phyloP scores from a whole-genome alignment of 2,113 vertebrate species.

The Sitta europaea region DNA sequence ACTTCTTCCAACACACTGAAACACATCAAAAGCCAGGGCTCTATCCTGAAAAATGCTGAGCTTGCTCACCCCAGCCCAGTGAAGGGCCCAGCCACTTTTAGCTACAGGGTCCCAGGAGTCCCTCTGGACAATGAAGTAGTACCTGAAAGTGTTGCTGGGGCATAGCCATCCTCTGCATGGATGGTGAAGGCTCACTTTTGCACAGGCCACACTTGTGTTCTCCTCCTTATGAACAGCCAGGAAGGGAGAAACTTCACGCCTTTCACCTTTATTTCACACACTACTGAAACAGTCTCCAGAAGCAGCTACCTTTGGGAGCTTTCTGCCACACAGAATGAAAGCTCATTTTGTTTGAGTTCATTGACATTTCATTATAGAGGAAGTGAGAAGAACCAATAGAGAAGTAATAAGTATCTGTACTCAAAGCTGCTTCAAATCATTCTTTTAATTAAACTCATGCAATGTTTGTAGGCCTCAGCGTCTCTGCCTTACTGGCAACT shows the following conservation, averaged over 20 bases:
- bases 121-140: neutral
- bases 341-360: neutral
- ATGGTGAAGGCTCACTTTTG: neutral
- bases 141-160: neutral
- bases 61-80: neutral
- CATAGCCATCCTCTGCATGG: rapidly evolving
- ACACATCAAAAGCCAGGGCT: neutral
- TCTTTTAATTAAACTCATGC: conserved; percentile 25
- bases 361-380: neutral
- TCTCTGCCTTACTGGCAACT: neutral
- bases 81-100: neutral
- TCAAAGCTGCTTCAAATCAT: conserved; percentile 19
- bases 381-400: neutral
- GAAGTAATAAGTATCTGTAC: neutral
- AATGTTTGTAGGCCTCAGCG: neutral
- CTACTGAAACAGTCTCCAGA: neutral
- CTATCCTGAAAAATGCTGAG: neutral
- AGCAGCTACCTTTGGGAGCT: neutral
- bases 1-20: neutral
- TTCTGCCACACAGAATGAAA: neutral
- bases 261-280: neutral
- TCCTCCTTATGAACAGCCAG: neutral
- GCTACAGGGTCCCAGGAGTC: neutral
- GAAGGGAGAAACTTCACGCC: neutral
- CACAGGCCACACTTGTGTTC: neutral